Conservation (phyloP, 2,888 invertebrate genomes). For the Resseliella maxima region DNA sequence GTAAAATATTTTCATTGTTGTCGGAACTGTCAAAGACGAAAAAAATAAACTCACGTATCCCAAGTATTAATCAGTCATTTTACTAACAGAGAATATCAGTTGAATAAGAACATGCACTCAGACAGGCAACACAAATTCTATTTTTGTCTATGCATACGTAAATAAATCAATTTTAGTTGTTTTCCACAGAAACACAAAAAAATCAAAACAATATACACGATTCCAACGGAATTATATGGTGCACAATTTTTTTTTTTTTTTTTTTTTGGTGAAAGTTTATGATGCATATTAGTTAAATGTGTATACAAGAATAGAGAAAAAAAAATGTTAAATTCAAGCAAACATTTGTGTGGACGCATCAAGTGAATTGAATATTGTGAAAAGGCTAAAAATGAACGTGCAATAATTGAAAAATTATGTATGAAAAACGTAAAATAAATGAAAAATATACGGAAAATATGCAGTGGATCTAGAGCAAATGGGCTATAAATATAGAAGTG, state of each 20-base stretch:
- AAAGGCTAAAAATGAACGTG: too few relatives aligned
- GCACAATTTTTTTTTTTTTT: too few relatives aligned
- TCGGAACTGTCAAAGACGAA: conserved; percentile 45
- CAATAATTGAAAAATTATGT: too few relatives aligned
- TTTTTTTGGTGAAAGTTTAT: not conserved
- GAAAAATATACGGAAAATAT: too few relatives aligned
- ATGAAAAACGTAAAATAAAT: too few relatives aligned
- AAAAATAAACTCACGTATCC: not conserved
- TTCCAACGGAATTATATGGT: not conserved
- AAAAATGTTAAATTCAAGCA: conserved; percentile 6
- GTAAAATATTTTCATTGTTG: conserved; percentile 37
- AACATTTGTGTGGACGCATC: conserved; percentile 10
- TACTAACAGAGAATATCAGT: conserved; percentile 21
- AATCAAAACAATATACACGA: too few relatives aligned
- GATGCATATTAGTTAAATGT: not conserved
- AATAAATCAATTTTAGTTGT: not conserved
- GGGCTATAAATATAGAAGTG: too few relatives aligned
- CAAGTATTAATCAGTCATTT: not conserved
- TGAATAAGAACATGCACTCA: conserved; percentile 33
- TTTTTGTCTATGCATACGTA: conserved; percentile 7
- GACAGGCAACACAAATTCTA: not conserved
- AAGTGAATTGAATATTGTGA: not conserved
- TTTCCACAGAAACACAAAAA: not conserved
- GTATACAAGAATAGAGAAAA: too few relatives aligned
- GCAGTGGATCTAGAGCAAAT: too few relatives aligned